Percentiles rank a stretch among this genome's conserved stretches.
Evolutionary conservation across 2,113 vertebrate species (phyloP).

Genomic region (Microcebus jonahi): DNA sequence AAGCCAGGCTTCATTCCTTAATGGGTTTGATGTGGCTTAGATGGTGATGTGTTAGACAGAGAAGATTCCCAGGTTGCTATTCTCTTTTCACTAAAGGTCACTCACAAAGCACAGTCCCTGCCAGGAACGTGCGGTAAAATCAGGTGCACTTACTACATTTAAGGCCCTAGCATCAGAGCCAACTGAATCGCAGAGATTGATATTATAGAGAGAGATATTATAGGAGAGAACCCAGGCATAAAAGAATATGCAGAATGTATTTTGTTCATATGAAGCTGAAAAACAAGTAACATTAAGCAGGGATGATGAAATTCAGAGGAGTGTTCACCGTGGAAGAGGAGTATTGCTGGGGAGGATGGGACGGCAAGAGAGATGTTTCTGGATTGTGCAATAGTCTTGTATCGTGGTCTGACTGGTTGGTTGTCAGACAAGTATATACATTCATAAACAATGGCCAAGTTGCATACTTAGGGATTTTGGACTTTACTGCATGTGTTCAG

Average conservation of each 20-base stretch:
- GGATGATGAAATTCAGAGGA: neutral
- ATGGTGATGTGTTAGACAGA: neutral
- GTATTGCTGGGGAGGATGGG: too few relatives aligned
- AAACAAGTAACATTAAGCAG: neutral
- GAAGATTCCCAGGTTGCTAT: neutral
- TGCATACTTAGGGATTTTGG: neutral
- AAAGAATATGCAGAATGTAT: neutral
- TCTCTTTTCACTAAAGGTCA: neutral
- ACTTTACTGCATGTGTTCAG: neutral
- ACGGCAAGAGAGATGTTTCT: neutral
- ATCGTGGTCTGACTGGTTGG: neutral
- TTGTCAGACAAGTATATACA: neutral
- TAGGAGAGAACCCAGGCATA: neutral
- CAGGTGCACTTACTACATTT: neutral
- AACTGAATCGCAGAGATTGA: too few relatives aligned
- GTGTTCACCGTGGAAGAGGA: neutral
- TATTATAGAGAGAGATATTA: too few relatives aligned
- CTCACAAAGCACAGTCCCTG: neutral
- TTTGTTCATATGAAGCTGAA: neutral
- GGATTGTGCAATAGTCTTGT: neutral
- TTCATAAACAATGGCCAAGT: neutral
- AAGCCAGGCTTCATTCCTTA: neutral
- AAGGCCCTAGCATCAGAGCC: neutral
- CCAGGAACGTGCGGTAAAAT: neutral
- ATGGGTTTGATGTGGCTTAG: neutral